These are phyloP conservation scores for Hydrophis major DNA, from an alignment of 2,797 vertebrate genomes.

Conservation along the genomic window DNA sequence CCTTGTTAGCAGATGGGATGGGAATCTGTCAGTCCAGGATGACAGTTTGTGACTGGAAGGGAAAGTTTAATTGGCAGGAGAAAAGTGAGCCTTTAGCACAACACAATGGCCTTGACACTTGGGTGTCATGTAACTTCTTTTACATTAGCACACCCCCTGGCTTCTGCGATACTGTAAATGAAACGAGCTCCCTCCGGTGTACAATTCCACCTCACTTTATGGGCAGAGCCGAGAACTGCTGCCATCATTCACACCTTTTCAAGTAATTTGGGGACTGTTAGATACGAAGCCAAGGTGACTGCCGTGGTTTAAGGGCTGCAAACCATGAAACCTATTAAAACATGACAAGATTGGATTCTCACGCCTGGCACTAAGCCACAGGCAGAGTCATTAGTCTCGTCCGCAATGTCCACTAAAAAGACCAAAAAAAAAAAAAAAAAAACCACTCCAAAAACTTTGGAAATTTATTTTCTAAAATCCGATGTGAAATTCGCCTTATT, in stretches of 20 bases:
- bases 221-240: conserved; percentile 58
- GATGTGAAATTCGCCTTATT: conserved; percentile 42
- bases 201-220: conserved; percentile 63
- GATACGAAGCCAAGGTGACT: conserved; percentile 64
- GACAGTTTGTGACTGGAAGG: conserved; percentile 56
- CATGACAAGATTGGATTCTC: conserved; percentile 62
- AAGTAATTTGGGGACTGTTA: conserved; percentile 67
- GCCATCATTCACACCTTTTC: conserved; percentile 71
- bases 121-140: conserved; percentile 65
- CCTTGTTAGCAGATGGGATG: conserved; percentile 14
- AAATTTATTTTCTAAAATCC: conserved; percentile 29
- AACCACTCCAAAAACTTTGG: neutral
- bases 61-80: conserved; percentile 63
- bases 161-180: conserved; percentile 69
- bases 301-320: conserved; percentile 62
- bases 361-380: conserved; percentile 45
- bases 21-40: neutral
- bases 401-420: conserved; percentile 33
- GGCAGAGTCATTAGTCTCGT: conserved; percentile 55
- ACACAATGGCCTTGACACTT: conserved; percentile 63
- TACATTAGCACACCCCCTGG: conserved; percentile 64
- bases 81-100: conserved; percentile 68
- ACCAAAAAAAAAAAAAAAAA: neutral
- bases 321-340: conserved; percentile 70
- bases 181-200: conserved; percentile 71